phyloP scores from a whole-genome alignment of 2,113 vertebrate species.

The Boleophthalmus pectinirostris region DNA sequence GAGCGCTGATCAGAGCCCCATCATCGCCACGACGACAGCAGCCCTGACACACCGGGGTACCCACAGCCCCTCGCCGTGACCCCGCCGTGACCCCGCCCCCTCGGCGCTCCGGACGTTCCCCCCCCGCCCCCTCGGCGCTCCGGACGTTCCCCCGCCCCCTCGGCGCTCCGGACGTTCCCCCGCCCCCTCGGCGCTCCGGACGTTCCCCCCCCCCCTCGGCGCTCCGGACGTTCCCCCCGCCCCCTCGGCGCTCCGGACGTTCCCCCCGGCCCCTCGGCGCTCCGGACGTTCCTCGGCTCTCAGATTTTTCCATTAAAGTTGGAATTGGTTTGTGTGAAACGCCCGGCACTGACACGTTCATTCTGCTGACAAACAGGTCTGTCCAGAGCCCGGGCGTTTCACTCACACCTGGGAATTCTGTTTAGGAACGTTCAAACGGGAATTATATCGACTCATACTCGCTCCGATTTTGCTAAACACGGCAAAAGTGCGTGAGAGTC shows the following conservation, averaged over 20 bases:
- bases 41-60: conserved; percentile 8
- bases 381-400: neutral
- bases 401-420: neutral
- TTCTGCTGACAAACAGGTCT: conserved; percentile 60
- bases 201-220: too few relatives aligned
- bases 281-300: conserved; percentile 63
- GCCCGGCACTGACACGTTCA: conserved; percentile 48
- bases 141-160: conserved; percentile 69
- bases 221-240: too few relatives aligned
- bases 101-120: conserved; percentile 62
- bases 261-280: conserved; percentile 67
- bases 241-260: conserved; percentile 62
- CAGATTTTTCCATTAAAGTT: conserved; percentile 72
- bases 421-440: too few relatives aligned
- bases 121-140: conserved; percentile 64
- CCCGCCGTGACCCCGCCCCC: conserved; percentile 65
- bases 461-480: too few relatives aligned
- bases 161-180: conserved; percentile 65
- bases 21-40: neutral
- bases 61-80: conserved; percentile 51
- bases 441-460: too few relatives aligned
- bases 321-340: conserved; percentile 70
- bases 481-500: too few relatives aligned
- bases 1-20: neutral
- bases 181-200: conserved; percentile 58